These are phyloP conservation scores for Carettochelys insculpta DNA, from an alignment of 2,113 vertebrate genomes.

Conservation along the genomic window DNA sequence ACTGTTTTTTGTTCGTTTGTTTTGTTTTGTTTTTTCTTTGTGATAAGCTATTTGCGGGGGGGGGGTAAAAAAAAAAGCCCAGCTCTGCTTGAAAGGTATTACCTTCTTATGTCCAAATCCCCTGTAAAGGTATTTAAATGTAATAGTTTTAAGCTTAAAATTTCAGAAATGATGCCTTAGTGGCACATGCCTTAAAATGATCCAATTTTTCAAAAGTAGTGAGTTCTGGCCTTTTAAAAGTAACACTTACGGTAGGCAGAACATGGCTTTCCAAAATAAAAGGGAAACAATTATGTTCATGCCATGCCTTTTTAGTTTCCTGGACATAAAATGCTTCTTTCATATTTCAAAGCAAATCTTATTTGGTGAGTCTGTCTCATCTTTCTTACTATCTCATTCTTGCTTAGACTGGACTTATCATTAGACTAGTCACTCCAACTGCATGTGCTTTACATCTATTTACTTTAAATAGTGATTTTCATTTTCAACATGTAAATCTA, in stretches of 20 bases:
- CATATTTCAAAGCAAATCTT: neutral
- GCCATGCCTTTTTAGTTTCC: neutral
- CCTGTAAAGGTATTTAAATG: neutral
- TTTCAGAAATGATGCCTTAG: conserved; percentile 22
- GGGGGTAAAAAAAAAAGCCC: neutral
- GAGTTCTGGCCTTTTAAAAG: neutral
- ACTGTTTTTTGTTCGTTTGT: neutral
- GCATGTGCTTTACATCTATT: neutral
- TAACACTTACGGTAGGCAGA: neutral
- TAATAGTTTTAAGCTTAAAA: neutral
- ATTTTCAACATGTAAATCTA: neutral
- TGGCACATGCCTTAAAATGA: neutral
- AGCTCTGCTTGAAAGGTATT: neutral
- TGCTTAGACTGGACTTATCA: neutral
- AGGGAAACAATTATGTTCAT: neutral
- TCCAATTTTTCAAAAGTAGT: neutral
- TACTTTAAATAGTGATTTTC: conserved; percentile 30
- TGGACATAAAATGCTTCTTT: neutral
- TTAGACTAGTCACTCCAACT: neutral
- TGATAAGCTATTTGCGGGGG: too few relatives aligned
- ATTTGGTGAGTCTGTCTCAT: neutral
- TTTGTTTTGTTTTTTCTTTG: too few relatives aligned
- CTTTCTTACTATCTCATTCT: neutral
- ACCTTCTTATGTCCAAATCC: conserved; percentile 24
- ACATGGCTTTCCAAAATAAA: neutral